A percentile compares a stretch with the other conserved stretches of the same genome.
Evolutionary conservation across 2,797 vertebrate species (phyloP).

Genomic region (Manis javanica): DNA sequence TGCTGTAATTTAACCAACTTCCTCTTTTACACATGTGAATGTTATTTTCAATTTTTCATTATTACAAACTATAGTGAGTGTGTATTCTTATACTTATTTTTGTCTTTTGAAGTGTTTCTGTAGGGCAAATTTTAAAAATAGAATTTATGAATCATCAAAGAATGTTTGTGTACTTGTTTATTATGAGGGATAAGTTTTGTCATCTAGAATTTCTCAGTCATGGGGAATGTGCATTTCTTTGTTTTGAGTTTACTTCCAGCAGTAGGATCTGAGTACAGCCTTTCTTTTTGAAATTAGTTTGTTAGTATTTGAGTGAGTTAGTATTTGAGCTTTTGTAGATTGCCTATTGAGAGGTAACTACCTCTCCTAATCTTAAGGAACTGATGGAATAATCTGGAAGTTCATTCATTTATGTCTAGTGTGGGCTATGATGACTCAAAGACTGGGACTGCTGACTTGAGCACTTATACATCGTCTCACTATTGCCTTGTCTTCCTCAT

Average conservation of each 20-base stretch:
- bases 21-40: background rate
- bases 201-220: background rate
- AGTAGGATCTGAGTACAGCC: background rate
- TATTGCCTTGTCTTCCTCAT: background rate
- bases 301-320: background rate
- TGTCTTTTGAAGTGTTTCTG: constrained; percentile 45
- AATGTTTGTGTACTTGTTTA: constrained; percentile 25
- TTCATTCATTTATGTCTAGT: background rate
- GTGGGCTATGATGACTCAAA: background rate
- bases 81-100: constrained; percentile 16
- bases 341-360: background rate
- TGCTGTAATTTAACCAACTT: constrained; percentile 10
- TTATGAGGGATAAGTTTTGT: constrained; percentile 36
- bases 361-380: background rate
- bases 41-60: constrained; percentile 30
- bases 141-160: constrained; percentile 36
- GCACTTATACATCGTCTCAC: background rate
- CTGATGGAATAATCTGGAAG: background rate
- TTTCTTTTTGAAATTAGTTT: constrained; percentile 53
- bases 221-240: background rate
- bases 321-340: background rate
- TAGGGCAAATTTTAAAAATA: constrained; percentile 45
- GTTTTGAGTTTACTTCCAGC: background rate
- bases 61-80: constrained; percentile 1
- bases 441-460: background rate